Evolutionary conservation across 2,113 vertebrate species (phyloP).

Genomic region (Apaloderma vittatum): DNA sequence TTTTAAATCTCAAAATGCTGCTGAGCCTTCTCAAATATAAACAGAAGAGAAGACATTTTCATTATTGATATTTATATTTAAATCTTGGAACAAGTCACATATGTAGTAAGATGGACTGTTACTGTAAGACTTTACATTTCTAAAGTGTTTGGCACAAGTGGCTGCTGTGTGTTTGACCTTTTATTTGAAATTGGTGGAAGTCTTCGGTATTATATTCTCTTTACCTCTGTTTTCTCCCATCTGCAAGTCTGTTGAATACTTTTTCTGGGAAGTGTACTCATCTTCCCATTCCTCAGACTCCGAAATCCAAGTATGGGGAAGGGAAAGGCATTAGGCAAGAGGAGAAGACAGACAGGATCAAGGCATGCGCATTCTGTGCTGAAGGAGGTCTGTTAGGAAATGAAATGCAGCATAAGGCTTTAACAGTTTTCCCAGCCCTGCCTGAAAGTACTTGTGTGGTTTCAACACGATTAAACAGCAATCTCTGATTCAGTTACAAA

Average conservation of each 20-base stretch:
- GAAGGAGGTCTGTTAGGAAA: neutral
- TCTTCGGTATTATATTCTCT: neutral
- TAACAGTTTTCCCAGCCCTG: neutral
- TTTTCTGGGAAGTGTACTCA: neutral
- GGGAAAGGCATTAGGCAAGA: neutral
- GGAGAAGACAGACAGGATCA: neutral
- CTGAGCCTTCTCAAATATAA: conserved; percentile 22
- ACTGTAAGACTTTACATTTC: neutral
- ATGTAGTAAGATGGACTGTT: neutral
- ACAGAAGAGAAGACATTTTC: neutral
- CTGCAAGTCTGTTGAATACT: neutral
- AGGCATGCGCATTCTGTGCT: neutral
- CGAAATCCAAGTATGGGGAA: accelerated
- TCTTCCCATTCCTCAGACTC: neutral
- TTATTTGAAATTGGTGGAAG: neutral
- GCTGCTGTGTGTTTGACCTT: neutral
- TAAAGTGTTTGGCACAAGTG: neutral
- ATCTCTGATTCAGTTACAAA: neutral
- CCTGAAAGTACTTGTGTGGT: neutral
- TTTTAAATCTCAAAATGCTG: conserved; percentile 10
- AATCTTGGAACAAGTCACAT: neutral
- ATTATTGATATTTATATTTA: neutral
- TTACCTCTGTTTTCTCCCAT: neutral
- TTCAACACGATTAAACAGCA: neutral
- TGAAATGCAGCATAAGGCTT: neutral